Percentiles rank a stretch among this genome's conserved stretches.
Evolutionary conservation across 2,797 vertebrate species (phyloP).

Genomic region (Brachyalestes nurse): DNA sequence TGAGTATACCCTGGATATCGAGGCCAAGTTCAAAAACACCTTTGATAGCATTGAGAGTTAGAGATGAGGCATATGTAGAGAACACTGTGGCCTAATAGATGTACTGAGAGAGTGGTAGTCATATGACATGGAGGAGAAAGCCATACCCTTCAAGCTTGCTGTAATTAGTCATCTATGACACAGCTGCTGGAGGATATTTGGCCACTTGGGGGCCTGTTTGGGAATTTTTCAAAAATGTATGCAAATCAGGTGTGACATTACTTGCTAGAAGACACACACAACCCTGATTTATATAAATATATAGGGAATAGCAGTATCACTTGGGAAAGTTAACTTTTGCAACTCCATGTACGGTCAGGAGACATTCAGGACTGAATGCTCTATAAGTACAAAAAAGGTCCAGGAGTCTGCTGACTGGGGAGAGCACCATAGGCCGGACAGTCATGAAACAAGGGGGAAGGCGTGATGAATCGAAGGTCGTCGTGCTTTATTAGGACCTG

Average conservation of each 20-base stretch:
- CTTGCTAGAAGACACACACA: conserved; percentile 33
- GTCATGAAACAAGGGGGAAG: conserved; percentile 38
- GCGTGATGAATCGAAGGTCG: conserved; percentile 68
- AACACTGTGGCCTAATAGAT: conserved; percentile 22
- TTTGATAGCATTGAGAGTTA: background rate
- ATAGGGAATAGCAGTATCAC: background rate
- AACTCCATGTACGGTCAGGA: background rate
- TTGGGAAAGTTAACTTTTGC: conserved; percentile 27
- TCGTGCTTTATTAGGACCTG: conserved; percentile 69
- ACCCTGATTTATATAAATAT: conserved; percentile 13
- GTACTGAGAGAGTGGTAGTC: conserved; percentile 24
- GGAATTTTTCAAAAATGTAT: conserved; percentile 49
- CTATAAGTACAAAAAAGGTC: conserved; percentile 27
- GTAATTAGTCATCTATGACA: conserved; percentile 61
- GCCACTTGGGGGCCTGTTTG: conserved; percentile 42
- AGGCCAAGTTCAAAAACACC: background rate
- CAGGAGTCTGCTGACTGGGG: conserved; percentile 29
- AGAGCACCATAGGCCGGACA: conserved; percentile 7
- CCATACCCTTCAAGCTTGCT: conserved; percentile 41
- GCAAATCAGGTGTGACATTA: conserved; percentile 51
- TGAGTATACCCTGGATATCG: background rate
- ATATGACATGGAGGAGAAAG: conserved; percentile 47
- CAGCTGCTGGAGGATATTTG: conserved; percentile 49
- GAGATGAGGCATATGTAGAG: background rate
- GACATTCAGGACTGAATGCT: conserved; percentile 35